Percentiles rank a stretch among this genome's conserved stretches.
phyloP scores from a whole-genome alignment of 2,113 vertebrate genomes.

The Mormyrus lacerda region DNA sequence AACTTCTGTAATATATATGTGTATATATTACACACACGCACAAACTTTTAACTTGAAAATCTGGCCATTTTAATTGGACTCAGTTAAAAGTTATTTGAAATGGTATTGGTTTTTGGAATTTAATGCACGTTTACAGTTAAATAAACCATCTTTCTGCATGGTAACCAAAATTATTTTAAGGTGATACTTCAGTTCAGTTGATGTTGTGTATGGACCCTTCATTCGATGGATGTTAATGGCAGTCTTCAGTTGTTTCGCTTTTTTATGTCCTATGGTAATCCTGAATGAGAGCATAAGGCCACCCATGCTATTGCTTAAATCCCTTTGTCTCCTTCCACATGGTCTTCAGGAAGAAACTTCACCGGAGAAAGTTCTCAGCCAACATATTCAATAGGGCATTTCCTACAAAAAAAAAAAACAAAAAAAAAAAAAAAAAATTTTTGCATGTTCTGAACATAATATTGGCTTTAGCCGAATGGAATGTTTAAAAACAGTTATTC shows the following conservation, averaged over 20 bases:
- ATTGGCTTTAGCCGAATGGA: not conserved
- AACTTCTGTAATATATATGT: constrained; percentile 3
- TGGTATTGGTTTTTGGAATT: not conserved
- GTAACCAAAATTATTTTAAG: not conserved
- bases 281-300: not conserved
- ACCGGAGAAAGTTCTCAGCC: not conserved
- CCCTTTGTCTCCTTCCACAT: not conserved
- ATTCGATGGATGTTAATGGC: constrained; percentile 5
- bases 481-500: not conserved
- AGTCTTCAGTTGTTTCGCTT: constrained; percentile 4
- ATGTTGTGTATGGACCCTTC: not conserved
- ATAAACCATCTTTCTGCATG: constrained; percentile 28
- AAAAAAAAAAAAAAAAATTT: not conserved
- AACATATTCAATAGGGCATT: not conserved
- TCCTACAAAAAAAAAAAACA: not conserved
- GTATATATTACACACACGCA: not conserved
- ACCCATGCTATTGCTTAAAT: not conserved
- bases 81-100: constrained; percentile 5
- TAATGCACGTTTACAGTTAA: constrained; percentile 21
- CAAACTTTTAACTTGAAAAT: not conserved
- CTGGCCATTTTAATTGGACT: not conserved
- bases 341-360: not conserved
- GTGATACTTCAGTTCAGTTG: not conserved
- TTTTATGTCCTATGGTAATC: not conserved
- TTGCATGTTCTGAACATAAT: not conserved